These are phyloP conservation scores for Nesogale talazaci DNA, from an alignment of 2,113 vertebrate species.

Conservation along the genomic window DNA sequence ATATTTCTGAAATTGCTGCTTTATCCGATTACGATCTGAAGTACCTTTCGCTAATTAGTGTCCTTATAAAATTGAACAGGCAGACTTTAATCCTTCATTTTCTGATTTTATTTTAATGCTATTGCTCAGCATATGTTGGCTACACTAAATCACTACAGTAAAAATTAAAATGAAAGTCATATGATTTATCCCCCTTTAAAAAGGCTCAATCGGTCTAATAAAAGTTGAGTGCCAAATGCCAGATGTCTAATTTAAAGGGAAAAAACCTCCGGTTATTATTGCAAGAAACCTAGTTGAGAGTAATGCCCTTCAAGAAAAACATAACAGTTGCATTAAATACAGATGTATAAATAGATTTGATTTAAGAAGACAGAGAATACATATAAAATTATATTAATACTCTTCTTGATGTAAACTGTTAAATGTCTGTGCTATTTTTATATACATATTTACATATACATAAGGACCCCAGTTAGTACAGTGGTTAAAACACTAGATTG, in stretches of 20 bases:
- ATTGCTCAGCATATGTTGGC: conserved; percentile 80
- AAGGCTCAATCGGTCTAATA: conserved; percentile 73
- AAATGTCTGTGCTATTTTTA: conserved; percentile 22
- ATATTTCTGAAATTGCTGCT: conserved; percentile 32
- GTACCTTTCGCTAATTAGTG: conserved; percentile 73
- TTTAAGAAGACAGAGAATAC: conserved; percentile 11
- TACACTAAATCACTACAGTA: conserved; percentile 80
- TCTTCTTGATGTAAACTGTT: not conserved
- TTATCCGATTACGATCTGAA: conserved; percentile 61
- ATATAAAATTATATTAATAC: conserved; percentile 43
- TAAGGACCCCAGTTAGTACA: no score
- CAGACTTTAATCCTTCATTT: conserved; percentile 75
- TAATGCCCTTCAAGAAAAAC: conserved; percentile 50
- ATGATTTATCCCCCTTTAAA: conserved; percentile 80
- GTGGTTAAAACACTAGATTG: no score
- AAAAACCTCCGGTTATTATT: conserved; percentile 56
- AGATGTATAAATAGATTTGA: not conserved
- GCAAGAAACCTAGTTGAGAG: conserved; percentile 58
- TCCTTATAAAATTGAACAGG: conserved; percentile 76
- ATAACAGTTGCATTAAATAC: conserved; percentile 22
- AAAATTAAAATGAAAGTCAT: conserved; percentile 83
- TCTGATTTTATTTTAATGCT: conserved; percentile 79
- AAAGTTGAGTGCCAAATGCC: conserved; percentile 78
- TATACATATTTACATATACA: not conserved
- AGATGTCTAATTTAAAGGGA: conserved; percentile 75